These are phyloP conservation scores for Lepus oiostolus DNA, from an alignment of 2,797 vertebrate species.

Conservation along the genomic window DNA sequence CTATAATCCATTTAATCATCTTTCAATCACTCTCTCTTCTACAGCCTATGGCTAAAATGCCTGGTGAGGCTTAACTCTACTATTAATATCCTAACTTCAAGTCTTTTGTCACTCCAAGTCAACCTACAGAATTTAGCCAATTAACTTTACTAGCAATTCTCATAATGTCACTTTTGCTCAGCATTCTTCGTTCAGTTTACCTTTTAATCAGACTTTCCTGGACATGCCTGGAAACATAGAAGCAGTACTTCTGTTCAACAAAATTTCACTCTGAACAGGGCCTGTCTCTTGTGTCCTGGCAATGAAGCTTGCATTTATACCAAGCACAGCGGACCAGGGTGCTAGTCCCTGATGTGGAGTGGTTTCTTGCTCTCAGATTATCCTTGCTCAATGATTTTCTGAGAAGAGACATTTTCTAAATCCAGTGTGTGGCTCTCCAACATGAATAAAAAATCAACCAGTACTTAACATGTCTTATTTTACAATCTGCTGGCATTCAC, in stretches of 20 bases:
- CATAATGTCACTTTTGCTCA: neutral
- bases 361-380: neutral
- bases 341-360: neutral
- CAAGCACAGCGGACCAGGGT: neutral
- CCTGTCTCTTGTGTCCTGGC: neutral
- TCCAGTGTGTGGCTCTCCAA: neutral
- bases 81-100: neutral
- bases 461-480: neutral
- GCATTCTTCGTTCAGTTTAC: neutral
- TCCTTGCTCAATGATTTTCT: neutral
- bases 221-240: neutral
- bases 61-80: neutral
- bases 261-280: neutral
- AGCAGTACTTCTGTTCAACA: neutral
- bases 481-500: neutral
- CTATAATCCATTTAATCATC: no score
- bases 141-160: neutral
- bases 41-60: neutral
- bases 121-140: neutral
- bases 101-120: neutral
- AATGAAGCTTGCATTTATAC: neutral
- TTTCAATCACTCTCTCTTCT: neutral
- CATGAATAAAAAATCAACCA: neutral
- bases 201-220: neutral
- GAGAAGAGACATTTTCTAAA: neutral